Conservation (phyloP, 2,888 invertebrate genomes). For the Apamea crenata region DNA sequence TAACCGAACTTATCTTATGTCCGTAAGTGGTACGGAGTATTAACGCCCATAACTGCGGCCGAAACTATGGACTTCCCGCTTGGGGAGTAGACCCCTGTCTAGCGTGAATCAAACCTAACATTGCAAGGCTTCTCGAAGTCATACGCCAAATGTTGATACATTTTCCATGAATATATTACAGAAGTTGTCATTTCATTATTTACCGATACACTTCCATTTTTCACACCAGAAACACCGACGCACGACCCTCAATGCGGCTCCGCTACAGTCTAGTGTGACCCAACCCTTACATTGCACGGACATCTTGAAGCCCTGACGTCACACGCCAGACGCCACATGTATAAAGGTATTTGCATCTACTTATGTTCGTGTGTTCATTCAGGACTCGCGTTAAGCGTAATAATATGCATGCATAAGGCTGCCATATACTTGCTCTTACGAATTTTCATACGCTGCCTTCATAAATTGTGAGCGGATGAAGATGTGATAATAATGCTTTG, state of each 20-base stretch:
- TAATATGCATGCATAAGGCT: slow-evolving; percentile 40
- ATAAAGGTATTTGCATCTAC: slow-evolving; percentile 55
- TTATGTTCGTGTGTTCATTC: slow-evolving; percentile 41
- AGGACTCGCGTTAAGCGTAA: slow-evolving; percentile 21
- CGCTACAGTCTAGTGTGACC: background rate
- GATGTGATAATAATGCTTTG: background rate
- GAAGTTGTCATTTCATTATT: background rate
- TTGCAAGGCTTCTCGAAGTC: background rate
- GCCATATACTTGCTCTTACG: slow-evolving; percentile 20
- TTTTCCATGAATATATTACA: background rate
- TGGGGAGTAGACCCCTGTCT: no score
- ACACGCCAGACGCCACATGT: slow-evolving; percentile 21
- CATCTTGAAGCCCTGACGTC: slow-evolving; percentile 23
- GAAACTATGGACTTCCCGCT: no score
- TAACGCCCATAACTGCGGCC: no score
- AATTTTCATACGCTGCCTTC: slow-evolving; percentile 7
- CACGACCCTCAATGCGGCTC: no score
- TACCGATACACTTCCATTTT: background rate
- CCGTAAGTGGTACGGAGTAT: no score
- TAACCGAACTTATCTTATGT: no score
- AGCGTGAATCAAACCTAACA: background rate
- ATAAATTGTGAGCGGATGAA: background rate
- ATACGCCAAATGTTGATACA: background rate
- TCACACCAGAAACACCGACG: background rate
- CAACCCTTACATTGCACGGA: slow-evolving; percentile 14